Evolutionary conservation across 2,113 vertebrate genomes (phyloP), one percentile per base, ranked within the genome.

Genomic region (Lipophrys pholis): DNA sequence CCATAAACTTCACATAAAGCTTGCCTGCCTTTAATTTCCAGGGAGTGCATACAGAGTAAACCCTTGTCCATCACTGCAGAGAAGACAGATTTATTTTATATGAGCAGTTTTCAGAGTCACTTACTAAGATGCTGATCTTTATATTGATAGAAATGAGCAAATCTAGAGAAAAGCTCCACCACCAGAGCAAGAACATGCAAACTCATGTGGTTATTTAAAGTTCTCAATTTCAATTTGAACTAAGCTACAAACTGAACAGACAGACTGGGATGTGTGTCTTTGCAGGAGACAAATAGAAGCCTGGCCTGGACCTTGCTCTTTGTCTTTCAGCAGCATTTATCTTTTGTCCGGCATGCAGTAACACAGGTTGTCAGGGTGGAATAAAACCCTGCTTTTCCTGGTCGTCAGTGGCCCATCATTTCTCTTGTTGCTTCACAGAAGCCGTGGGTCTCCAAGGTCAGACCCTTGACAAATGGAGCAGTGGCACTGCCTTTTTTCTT

Each of bases 401-500:
- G 21, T 60, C 41, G 75, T 63, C 48, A 49, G 49, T 16, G 52
- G 48, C 42, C 50, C 66, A 72, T 69, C 76, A 81, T 83, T 87
- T 61, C 49, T 78, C 68, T 70, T 65, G 65, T 45, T 6, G 1
- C 65, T 68, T 68, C 58, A 76, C 74, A 87, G 75, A 76, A 73
- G 67, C 78, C 2, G 39, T 42, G 41, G 80, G 80, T 81, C 72
- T 65, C 39, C 5, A 11, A 73, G 90, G 90, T 90, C 90, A 85
- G 67, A 72, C 73, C 65, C 56, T 65, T 86, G 81, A 92, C 89
- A 90, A 93, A 90, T 88, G 87, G 65, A 75, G 51, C 53, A 72
- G 80, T 68, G 81, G 76, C 89, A 88, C 81, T 78, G 72, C 64
- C 74, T 36, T 81, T 72, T 48, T 50, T 30, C 21, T 30, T 30